A percentile compares a stretch with the other conserved stretches of the same genome.
Conservation (phyloP, 2,113 vertebrate genomes). For the western clawed frog (Xenopus tropicalis) region UCB_Xtro_10.0 CM004447.2:84148001-84148500, state of each 20-base stretch:
- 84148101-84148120: slow-evolving; percentile 54
- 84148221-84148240: slow-evolving; percentile 46
- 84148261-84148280: no score
- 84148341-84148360: no score
- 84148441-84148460: no score
- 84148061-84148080: slow-evolving; percentile 64
- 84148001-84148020: slow-evolving; percentile 26
- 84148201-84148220: slow-evolving; percentile 35
- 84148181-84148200: slow-evolving; percentile 48
- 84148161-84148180: slow-evolving; percentile 57
- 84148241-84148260: slow-evolving; percentile 53
- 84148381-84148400: no score
- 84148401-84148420: no score
- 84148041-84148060: slow-evolving; percentile 66
- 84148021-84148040: slow-evolving; percentile 55
- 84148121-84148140: slow-evolving; percentile 55
- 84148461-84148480: no score
- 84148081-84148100: slow-evolving; percentile 64
- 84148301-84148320: no score
- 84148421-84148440: no score
- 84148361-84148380: no score
- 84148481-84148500: no score
- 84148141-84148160: slow-evolving; percentile 62
- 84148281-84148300: no score
- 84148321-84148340: no score